Conservation (phyloP, 2,797 vertebrate species). For the Rhincodon typus region DNA sequence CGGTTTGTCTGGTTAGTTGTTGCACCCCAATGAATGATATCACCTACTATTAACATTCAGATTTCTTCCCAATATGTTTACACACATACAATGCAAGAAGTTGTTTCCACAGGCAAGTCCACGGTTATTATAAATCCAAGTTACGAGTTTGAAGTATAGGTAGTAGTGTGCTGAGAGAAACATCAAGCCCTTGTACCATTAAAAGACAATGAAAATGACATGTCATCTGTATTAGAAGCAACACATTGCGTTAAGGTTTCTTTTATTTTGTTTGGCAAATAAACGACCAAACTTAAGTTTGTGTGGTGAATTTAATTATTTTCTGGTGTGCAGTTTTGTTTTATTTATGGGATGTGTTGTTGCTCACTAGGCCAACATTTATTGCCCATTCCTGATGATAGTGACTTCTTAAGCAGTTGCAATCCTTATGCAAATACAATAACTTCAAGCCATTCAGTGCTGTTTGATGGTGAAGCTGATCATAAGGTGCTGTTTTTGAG, state of each 20-base stretch:
- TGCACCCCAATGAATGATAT: background rate
- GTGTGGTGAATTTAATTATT: background rate
- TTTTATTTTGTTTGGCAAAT: background rate
- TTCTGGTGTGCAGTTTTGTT: background rate
- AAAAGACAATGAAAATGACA: background rate
- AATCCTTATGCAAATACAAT: background rate
- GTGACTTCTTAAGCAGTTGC: too few relatives aligned
- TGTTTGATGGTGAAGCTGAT: background rate
- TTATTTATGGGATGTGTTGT: too few relatives aligned
- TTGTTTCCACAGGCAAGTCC: background rate
- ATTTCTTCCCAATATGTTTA: background rate
- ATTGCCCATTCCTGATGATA: too few relatives aligned
- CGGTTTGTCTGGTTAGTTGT: background rate
- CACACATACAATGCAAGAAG: background rate
- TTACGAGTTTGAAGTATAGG: background rate
- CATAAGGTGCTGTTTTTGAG: background rate
- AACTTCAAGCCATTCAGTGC: background rate
- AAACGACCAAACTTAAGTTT: background rate
- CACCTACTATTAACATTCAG: background rate
- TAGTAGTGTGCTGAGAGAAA: too few relatives aligned
- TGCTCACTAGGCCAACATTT: too few relatives aligned
- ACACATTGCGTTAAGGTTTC: background rate
- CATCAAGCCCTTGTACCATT: background rate
- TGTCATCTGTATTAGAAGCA: background rate
- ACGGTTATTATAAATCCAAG: background rate